Evolutionary conservation across 2,797 vertebrate genomes (phyloP), one percentile per base, ranked within the genome.

Genomic region (Poeciliopsis presidionis): DNA sequence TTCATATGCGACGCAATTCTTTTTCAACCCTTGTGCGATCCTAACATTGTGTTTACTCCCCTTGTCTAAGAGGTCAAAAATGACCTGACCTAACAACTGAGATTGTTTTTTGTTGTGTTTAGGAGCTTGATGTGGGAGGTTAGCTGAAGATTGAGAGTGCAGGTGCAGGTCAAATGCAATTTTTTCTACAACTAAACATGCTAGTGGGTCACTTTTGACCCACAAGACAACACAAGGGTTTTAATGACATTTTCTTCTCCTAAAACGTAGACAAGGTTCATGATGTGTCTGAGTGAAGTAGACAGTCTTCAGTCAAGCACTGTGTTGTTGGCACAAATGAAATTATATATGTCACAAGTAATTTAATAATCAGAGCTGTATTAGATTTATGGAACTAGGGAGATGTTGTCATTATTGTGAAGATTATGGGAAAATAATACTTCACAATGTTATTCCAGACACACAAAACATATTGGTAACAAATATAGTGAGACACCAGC

Each of bases 271-370:
- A 14, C 43, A 45, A n/a, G 22, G 22, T 69, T 14, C 65, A 14
- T 69, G 65, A 69, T n/a, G 65, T n/a, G 39, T 43, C 39, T 43
- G 65, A 41, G 22, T n/a, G 22, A 69, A 43, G 65, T 69, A 69
- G 65, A 45, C 11, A 69, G 43, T 11, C 22, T 43, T 45, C 65
- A 69, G 41, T 45, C 65, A n/a, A 41, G 22, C 25, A 65, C 33
- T 65, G 28, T 36, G 36, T 43, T 45, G 11, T 43, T 16, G 22
- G 12, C 65, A 13, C 11, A 25, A 45, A n/a, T 45, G 3, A 69
- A 43, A 69, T n/a, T 13, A n/a, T n/a, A 12, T 43, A 69, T 16
- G 20, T 69, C 22, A n/a, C 39, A 69, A 69, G 18, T 67, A 41
- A 36, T 18, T 67, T 22, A 25, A 69, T 25, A 69, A 14, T 5